Evolutionary conservation across 2,113 vertebrate species (phyloP).

Genomic region (Antennarius striatus): DNA sequence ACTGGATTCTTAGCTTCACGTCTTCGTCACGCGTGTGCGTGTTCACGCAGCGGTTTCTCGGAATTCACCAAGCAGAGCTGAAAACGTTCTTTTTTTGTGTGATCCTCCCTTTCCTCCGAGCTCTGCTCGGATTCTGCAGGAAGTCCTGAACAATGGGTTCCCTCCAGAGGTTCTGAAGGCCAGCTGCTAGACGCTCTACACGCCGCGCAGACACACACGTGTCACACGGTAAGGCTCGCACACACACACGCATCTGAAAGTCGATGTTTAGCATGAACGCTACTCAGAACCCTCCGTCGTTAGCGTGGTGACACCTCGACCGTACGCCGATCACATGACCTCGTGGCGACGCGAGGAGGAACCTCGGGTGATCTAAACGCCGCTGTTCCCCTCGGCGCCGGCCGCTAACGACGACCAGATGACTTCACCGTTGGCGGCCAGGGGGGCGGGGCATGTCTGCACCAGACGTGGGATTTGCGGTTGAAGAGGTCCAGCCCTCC

Average conservation of each 20-base stretch:
- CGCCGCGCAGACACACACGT: not conserved
- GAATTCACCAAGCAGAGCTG: slow-evolving; percentile 1
- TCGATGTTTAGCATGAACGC: slow-evolving; percentile 1
- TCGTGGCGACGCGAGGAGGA: no score
- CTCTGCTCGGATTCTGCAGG: slow-evolving; percentile 59
- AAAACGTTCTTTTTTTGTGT: slow-evolving; percentile 37
- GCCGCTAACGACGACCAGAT: slow-evolving; percentile 60
- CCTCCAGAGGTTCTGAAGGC: slow-evolving; percentile 46
- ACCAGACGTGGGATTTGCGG: no score
- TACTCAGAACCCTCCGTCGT: slow-evolving; percentile 21
- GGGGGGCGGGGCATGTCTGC: not conserved
- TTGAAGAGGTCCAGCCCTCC: no score
- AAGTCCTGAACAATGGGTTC: slow-evolving; percentile 75
- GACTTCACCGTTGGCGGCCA: slow-evolving; percentile 59
- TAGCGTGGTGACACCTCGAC: not conserved
- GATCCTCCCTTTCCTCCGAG: slow-evolving; percentile 72
- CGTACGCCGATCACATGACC: slow-evolving; percentile 9
- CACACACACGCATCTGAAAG: slow-evolving; percentile 7
- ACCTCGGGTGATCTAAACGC: no score
- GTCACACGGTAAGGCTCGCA: slow-evolving; percentile 22
- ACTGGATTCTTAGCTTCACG: no score
- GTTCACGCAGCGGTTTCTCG: no score
- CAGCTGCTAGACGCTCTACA: slow-evolving; percentile 48
- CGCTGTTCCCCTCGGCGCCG: not conserved
- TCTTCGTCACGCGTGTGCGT: no score